Percentiles rank a stretch among this genome's conserved stretches.
phyloP scores from a whole-genome alignment of 2,113 vertebrate species.

The Macquaria australasica region DNA sequence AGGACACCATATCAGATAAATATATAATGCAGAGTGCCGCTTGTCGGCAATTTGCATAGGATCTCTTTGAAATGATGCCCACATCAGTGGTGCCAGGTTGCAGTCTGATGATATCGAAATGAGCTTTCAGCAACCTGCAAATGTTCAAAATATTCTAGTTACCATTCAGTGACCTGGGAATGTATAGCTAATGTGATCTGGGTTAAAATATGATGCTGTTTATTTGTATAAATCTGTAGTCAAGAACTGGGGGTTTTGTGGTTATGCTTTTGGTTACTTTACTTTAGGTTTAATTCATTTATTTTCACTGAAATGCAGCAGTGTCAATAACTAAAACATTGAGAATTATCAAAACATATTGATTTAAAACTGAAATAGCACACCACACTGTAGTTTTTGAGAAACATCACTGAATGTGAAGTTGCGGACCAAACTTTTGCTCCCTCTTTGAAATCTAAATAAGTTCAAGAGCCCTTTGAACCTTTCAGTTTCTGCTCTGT shows the following conservation, averaged over 20 bases:
- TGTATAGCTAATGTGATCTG: background rate
- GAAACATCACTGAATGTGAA: slow-evolving; percentile 17
- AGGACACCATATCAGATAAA: slow-evolving; percentile 14
- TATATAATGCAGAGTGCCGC: slow-evolving; percentile 26
- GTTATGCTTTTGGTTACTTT: background rate
- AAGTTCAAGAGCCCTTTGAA: slow-evolving; percentile 37
- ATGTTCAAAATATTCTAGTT: background rate
- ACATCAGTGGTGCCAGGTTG: background rate
- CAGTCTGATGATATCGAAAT: background rate
- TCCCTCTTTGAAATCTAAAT: slow-evolving; percentile 35
- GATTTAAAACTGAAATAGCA: slow-evolving; percentile 17
- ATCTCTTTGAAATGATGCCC: slow-evolving; percentile 19
- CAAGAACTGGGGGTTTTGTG: background rate
- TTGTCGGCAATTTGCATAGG: slow-evolving; percentile 8
- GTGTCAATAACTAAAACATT: slow-evolving; percentile 3
- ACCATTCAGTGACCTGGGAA: background rate
- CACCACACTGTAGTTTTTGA: background rate
- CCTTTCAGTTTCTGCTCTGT: slow-evolving; percentile 22
- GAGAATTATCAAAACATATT: slow-evolving; percentile 21
- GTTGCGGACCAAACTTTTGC: background rate
- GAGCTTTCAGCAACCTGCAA: background rate
- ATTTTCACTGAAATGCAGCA: slow-evolving; percentile 26
- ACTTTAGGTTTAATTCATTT: slow-evolving; percentile 22
- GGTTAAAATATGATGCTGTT: background rate
- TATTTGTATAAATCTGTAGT: slow-evolving; percentile 4